Conservation (phyloP, 2,888 invertebrate genomes). For the Sabellastarte sp. region DNA sequence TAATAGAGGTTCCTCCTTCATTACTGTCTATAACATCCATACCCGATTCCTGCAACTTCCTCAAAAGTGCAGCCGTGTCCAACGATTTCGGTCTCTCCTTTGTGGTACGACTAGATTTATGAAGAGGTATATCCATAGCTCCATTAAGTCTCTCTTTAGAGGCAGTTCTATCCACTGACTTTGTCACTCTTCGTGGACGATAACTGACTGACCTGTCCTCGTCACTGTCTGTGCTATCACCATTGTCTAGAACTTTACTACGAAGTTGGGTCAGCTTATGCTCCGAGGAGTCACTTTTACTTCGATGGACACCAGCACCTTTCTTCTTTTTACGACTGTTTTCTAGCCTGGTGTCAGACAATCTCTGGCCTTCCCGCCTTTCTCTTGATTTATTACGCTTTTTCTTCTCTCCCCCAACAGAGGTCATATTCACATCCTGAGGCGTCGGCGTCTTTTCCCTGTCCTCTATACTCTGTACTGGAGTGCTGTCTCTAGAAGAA, state of each 20-base stretch:
- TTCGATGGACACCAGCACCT: slow-evolving; percentile 11
- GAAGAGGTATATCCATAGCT: background rate
- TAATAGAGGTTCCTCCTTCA: background rate
- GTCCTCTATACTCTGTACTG: no score
- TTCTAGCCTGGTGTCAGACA: slow-evolving; percentile 19
- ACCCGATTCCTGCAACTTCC: background rate
- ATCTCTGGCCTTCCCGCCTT: slow-evolving; percentile 13
- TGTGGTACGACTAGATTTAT: slow-evolving; percentile 1
- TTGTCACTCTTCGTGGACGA: background rate
- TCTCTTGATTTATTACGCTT: slow-evolving; percentile 6
- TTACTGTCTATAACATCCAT: background rate
- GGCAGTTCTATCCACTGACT: background rate
- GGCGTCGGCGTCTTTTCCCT: background rate
- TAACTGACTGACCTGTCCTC: background rate
- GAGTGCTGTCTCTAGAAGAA: background rate
- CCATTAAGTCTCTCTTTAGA: background rate
- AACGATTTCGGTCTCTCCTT: background rate
- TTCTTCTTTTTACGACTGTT: slow-evolving; percentile 5
- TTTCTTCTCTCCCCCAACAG: background rate
- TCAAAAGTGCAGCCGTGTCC: background rate
- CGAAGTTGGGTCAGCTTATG: slow-evolving; percentile 15
- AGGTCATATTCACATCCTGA: no score
- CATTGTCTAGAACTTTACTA: background rate
- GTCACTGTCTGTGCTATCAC: background rate
- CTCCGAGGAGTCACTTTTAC: slow-evolving; percentile 28